Percentiles rank a stretch among this genome's conserved stretches.
These are phyloP conservation scores for Styela plicata DNA, from an alignment of 23 tunicate genomes.

Conservation along the genomic window DNA sequence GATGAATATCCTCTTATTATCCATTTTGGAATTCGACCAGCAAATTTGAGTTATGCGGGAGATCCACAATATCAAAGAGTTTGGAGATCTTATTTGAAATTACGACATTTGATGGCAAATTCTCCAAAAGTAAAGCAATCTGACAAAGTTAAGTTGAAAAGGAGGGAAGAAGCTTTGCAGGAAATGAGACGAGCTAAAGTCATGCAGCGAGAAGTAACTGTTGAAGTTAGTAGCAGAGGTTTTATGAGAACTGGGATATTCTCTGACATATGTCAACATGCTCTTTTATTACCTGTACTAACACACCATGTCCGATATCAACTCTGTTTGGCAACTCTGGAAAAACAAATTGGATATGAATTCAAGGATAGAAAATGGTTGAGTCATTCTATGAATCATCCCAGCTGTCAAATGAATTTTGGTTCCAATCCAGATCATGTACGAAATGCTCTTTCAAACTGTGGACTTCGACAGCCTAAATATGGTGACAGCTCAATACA, in stretches of 20 bases:
- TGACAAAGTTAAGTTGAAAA: constrained; percentile 63
- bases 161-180: constrained; percentile 70
- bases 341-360: constrained; percentile 64
- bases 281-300: constrained; percentile 83
- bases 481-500: constrained; percentile 94
- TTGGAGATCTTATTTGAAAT: constrained; percentile 78
- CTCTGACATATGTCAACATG: constrained; percentile 93
- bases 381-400: constrained; percentile 98
- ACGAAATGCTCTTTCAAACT: constrained; percentile 87
- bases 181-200: constrained; percentile 69
- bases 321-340: constrained; percentile 60
- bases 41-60: constrained; percentile 94
- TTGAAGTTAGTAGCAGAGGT: constrained; percentile 82
- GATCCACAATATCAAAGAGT: constrained; percentile 92
- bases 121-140: constrained; percentile 68
- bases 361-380: constrained; percentile 93
- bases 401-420: constrained; percentile 92
- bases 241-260: constrained; percentile 93
- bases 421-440: constrained; percentile 99
- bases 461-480: constrained; percentile 80
- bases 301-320: constrained; percentile 96
- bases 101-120: constrained; percentile 88
- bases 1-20: constrained; percentile 87
- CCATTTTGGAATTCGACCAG: constrained; percentile 97
- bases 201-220: constrained; percentile 94